Percentiles rank a stretch among this genome's conserved stretches.
Conservation (phyloP, 2,113 vertebrate genomes). For the Limanda limanda region DNA sequence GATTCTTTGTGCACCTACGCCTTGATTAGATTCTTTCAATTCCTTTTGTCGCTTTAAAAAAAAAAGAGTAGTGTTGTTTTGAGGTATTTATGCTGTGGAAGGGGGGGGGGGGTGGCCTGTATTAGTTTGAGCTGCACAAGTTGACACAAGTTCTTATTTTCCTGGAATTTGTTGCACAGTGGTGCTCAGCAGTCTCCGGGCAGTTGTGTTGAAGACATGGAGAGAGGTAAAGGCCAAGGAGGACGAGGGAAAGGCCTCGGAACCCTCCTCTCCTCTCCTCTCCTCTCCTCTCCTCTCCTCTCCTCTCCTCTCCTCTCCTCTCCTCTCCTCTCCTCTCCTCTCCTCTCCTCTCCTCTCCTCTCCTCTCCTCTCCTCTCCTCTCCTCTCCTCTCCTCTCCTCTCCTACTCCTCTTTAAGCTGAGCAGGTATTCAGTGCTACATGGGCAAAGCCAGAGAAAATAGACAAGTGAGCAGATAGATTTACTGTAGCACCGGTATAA, state of each 20-base stretch:
- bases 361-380: not conserved
- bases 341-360: constrained; percentile 8
- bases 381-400: not conserved
- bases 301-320: not conserved
- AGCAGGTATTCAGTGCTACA: constrained; percentile 33
- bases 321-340: not conserved
- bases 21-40: constrained; percentile 31
- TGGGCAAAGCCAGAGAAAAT: constrained; percentile 69
- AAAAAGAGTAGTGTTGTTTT: constrained; percentile 73
- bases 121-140: constrained; percentile 78
- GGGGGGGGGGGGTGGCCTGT: constrained; percentile 34
- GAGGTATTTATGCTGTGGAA: constrained; percentile 72
- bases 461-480: constrained; percentile 73
- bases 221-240: constrained; percentile 51
- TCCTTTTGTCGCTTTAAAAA: constrained; percentile 48
- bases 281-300: not conserved
- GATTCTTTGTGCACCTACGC: constrained; percentile 30
- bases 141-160: constrained; percentile 83
- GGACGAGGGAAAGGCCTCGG: constrained; percentile 55
- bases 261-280: constrained; percentile 29
- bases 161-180: constrained; percentile 78
- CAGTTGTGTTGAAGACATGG: constrained; percentile 60
- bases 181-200: constrained; percentile 57
- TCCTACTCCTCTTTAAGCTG: constrained; percentile 19
- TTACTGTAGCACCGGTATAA: constrained; percentile 75